Evolutionary conservation across 1,140 invertebrate genomes (phyloP), one percentile per base, ranked within the genome.

Genomic region (Cydia strobilella): DNA sequence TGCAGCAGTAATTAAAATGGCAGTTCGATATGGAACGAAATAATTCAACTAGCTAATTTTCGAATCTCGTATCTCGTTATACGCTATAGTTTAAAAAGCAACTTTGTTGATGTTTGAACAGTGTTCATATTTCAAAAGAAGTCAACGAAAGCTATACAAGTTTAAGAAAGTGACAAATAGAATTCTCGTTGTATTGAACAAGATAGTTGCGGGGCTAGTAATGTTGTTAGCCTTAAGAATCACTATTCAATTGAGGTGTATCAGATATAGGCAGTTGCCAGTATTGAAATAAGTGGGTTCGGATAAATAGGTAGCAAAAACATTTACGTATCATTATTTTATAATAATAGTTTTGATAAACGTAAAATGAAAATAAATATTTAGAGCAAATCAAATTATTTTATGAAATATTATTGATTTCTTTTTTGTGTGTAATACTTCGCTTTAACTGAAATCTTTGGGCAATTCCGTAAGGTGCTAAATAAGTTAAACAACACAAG

Each of bases 401-500:
- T n/a, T n/a, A n/a, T n/a, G n/a, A n/a, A n/a, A n/a, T n/a, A n/a
- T n/a, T n/a, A n/a, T n/a, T n/a, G n/a, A n/a, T n/a, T n/a, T n/a
- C n/a, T n/a, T n/a, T n/a, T n/a, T n/a, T n/a, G n/a, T n/a, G n/a
- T n/a, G 48, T 45, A 51, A 51, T 51, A 51, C 48, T n/a, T 48
- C 45, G 45, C 45, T 10, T 51, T 1, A 45, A 45, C 15, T n/a
- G 15, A 51, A n/a, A 51, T 51, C 15, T 51, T 51, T 51, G 15
- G 7, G 13, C 65, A n/a, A 73, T 63, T 51, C 35, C 63, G 25
- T 59, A 23, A 84, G 82, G 83, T 84, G 83, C 76, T 87, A 86
- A n/a, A n/a, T n/a, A n/a, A n/a, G n/a, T n/a, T n/a, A n/a, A n/a
- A 84, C 84, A 85, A 81, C 81, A 79, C 78, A 80, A 88, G 83